Conservation (phyloP, 2,888 invertebrate species). For the Agriopis marginaria region DNA sequence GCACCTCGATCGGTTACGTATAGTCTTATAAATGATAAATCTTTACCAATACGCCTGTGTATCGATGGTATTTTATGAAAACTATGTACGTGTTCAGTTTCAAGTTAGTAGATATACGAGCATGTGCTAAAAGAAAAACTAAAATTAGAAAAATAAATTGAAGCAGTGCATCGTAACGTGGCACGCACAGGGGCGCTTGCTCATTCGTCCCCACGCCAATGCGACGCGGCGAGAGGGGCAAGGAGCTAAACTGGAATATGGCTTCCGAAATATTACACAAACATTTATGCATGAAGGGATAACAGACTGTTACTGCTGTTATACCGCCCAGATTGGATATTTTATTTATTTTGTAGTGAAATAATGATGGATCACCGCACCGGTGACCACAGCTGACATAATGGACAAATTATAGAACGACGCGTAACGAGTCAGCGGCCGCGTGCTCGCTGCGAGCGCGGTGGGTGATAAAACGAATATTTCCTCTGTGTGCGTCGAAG, state of each 20-base stretch:
- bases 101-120: no score
- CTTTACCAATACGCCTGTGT: not conserved
- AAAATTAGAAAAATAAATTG: conserved; percentile 66
- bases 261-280: conserved; percentile 80
- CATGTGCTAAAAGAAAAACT: not conserved
- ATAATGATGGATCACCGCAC: conserved; percentile 62
- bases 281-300: conserved; percentile 84
- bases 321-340: conserved; percentile 70
- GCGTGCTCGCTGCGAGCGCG: conserved; percentile 49
- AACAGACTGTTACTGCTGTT: conserved; percentile 75
- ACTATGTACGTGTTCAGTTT: not conserved
- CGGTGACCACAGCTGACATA: conserved; percentile 57
- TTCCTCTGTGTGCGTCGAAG: conserved; percentile 64
- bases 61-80: not conserved
- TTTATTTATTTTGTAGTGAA: conserved; percentile 62
- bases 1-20: conserved; percentile 6
- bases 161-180: conserved; percentile 62
- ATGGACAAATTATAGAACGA: conserved; percentile 70
- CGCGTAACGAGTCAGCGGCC: conserved; percentile 57
- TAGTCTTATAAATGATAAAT: conserved; percentile 3
- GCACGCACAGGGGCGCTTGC: conserved; percentile 48
- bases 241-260: conserved; percentile 62
- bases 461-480: conserved; percentile 68
- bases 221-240: conserved; percentile 50
- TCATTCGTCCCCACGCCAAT: conserved; percentile 1